A percentile compares a stretch with the other conserved stretches of the same genome.
These are phyloP conservation scores for Ceuthmochares aereus DNA, from an alignment of 2,113 vertebrate species.

Conservation along the genomic window DNA sequence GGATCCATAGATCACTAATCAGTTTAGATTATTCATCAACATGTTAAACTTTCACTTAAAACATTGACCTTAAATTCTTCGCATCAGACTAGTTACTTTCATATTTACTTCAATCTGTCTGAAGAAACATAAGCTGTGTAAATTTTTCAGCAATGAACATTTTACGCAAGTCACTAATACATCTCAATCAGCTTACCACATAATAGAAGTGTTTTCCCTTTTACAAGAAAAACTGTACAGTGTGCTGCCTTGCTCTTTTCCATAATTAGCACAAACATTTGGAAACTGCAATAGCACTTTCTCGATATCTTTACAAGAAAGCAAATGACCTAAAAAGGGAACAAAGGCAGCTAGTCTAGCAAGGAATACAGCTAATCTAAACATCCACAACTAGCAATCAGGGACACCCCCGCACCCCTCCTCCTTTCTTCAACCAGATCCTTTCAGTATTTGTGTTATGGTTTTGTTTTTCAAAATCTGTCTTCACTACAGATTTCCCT, in stretches of 20 bases:
- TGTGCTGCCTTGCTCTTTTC: conserved; percentile 3
- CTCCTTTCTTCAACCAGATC: neutral
- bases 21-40: neutral
- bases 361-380: conserved; percentile 26
- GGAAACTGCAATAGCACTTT: conserved; percentile 14
- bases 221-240: neutral
- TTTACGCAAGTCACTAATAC: neutral
- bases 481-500: conserved; percentile 47
- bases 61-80: neutral
- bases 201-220: neutral
- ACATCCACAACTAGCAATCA: neutral
- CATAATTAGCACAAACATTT: conserved; percentile 49
- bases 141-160: neutral
- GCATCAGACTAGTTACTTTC: neutral
- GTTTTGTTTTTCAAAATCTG: conserved; percentile 20
- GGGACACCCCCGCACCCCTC: neutral
- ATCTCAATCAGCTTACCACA: neutral
- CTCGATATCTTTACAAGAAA: conserved; percentile 31
- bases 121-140: neutral
- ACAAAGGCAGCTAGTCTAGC: conserved; percentile 1
- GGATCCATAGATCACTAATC: neutral
- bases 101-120: neutral
- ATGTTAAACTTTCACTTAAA: neutral
- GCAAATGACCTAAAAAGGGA: conserved; percentile 63
- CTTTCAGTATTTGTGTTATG: conserved; percentile 15